Conservation (phyloP, 2,113 vertebrate genomes). For the Burhinus bistriatus region DNA sequence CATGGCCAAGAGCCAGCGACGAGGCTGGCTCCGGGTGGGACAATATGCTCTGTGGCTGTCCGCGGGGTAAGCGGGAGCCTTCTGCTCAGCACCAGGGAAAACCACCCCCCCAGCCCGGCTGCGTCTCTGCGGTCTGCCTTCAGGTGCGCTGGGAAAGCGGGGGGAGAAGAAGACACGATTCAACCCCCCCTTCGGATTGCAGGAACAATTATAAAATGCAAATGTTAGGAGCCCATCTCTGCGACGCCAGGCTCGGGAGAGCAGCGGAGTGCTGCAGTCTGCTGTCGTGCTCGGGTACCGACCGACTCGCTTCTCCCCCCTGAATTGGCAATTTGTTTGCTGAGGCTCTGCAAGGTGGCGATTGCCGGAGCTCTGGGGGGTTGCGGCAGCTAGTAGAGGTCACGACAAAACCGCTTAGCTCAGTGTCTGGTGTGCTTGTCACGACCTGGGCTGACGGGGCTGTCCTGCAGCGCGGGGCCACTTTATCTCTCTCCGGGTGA, state of each 20-base stretch:
- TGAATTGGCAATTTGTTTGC: background rate
- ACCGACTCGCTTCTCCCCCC: background rate
- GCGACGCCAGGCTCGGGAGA: background rate
- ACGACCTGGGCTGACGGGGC: background rate
- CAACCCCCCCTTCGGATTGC: background rate
- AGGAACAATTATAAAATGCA: background rate
- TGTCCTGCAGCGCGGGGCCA: fast-evolving
- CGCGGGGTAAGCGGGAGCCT: fast-evolving
- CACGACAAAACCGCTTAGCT: background rate
- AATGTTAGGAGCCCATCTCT: background rate
- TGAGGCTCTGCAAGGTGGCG: background rate
- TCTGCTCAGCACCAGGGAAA: background rate
- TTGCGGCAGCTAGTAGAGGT: background rate
- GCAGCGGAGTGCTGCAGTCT: background rate
- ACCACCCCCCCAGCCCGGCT: background rate
- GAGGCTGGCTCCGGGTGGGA: background rate
- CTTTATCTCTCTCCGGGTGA: background rate
- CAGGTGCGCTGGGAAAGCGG: background rate
- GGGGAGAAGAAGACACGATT: background rate
- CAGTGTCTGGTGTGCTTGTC: background rate
- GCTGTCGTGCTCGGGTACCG: background rate
- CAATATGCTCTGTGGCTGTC: background rate
- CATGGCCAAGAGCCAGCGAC: background rate
- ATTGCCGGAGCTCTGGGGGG: background rate
- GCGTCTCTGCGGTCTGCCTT: background rate